Evolutionary conservation across 2,888 invertebrate genomes (phyloP).

Genomic region (Chalcosyrphus nemorum): DNA sequence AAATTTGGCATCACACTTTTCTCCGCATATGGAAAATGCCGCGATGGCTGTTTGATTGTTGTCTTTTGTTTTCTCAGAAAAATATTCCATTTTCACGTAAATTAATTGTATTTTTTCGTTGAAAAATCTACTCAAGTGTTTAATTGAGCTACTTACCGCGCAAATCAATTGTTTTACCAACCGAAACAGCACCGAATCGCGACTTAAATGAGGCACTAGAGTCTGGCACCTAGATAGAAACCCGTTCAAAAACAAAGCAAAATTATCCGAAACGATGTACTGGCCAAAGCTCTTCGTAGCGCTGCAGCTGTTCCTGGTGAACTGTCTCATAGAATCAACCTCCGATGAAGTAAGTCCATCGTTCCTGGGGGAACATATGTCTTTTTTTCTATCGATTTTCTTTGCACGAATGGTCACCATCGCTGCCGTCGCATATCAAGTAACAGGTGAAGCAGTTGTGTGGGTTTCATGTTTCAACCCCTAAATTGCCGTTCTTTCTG

Average conservation of each 20-base stretch:
- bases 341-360: constrained; percentile 75
- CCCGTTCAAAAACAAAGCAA: constrained; percentile 41
- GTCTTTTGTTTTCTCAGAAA: constrained; percentile 64
- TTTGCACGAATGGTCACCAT: no score
- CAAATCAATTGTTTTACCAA: not conserved
- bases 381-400: constrained; percentile 49
- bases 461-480: constrained; percentile 56
- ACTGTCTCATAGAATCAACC: constrained; percentile 75
- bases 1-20: constrained; percentile 49
- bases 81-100: constrained; percentile 4
- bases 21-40: constrained; percentile 58
- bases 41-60: constrained; percentile 71
- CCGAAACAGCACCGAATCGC: not conserved
- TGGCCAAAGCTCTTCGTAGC: constrained; percentile 55
- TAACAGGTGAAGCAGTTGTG: constrained; percentile 57
- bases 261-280: constrained; percentile 26
- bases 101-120: not conserved
- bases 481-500: constrained; percentile 16
- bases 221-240: not conserved
- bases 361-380: constrained; percentile 29
- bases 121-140: not conserved
- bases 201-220: constrained; percentile 40
- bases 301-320: constrained; percentile 63
- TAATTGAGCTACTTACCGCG: not conserved
- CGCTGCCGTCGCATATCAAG: no score